phyloP scores from a whole-genome alignment of 2,113 vertebrate genomes.

The Haemorhous mexicanus region DNA sequence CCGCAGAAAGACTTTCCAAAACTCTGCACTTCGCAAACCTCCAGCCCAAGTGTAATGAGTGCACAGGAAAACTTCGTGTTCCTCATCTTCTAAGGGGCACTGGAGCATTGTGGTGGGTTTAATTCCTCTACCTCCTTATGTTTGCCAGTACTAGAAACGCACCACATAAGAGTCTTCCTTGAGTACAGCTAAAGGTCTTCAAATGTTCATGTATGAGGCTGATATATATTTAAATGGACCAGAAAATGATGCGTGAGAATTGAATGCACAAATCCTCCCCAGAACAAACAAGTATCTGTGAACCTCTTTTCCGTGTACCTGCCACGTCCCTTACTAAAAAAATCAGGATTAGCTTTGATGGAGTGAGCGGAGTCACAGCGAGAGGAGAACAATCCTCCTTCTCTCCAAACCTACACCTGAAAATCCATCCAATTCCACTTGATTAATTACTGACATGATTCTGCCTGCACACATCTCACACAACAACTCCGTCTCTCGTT shows the following conservation, averaged over 20 bases:
- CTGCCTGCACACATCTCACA: neutral
- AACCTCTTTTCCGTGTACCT: neutral
- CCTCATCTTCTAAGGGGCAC: conserved; percentile 64
- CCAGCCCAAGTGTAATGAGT: conserved; percentile 65
- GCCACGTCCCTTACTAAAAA: neutral
- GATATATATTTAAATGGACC: conserved; percentile 46
- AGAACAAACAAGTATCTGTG: neutral
- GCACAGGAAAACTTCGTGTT: conserved; percentile 42
- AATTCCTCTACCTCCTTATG: conserved; percentile 55
- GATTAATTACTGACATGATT: neutral
- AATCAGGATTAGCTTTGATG: neutral
- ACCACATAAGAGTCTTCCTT: conserved; percentile 45
- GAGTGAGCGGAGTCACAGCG: neutral
- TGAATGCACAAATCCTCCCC: conserved; percentile 24
- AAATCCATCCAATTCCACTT: neutral
- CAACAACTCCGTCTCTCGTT: neutral
- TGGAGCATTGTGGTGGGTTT: conserved; percentile 38
- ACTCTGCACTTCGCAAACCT: conserved; percentile 73
- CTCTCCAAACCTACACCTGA: neutral
- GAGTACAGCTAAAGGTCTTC: conserved; percentile 54
- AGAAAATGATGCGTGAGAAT: conserved; percentile 41
- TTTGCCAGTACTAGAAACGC: conserved; percentile 49
- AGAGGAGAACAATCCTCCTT: neutral
- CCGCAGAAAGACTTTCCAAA: conserved; percentile 59
- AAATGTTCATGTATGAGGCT: conserved; percentile 50